Conservation (phyloP, 2,797 vertebrate genomes). For the Sebastes dallii region DNA sequence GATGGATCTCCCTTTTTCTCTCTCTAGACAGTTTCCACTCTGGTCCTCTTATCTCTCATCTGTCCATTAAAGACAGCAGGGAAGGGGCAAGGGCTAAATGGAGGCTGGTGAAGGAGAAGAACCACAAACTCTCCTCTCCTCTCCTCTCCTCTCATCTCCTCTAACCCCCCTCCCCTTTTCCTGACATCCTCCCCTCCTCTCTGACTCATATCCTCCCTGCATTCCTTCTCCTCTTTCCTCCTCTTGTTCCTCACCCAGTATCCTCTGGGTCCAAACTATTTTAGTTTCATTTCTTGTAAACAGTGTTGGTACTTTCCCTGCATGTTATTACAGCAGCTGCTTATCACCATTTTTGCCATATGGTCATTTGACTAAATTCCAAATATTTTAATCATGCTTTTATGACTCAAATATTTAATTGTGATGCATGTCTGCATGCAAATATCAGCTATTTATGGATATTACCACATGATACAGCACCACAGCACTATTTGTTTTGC, state of each 20-base stretch:
- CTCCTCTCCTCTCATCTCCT: neutral
- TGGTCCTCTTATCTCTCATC: conserved; percentile 42
- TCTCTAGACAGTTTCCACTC: conserved; percentile 26
- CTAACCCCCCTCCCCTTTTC: conserved; percentile 10
- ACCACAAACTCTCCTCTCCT: conserved; percentile 10
- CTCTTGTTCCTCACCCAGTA: conserved; percentile 33
- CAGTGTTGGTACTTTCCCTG: neutral
- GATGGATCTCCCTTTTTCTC: conserved; percentile 33
- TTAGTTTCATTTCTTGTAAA: conserved; percentile 16
- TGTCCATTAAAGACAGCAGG: conserved; percentile 18
- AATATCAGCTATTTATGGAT: neutral
- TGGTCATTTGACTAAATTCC: neutral
- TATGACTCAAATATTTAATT: neutral
- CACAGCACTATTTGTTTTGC: neutral
- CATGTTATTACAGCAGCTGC: neutral
- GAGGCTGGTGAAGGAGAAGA: conserved; percentile 15
- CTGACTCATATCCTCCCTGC: conserved; percentile 63
- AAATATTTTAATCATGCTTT: neutral
- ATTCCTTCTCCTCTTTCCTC: conserved; percentile 46
- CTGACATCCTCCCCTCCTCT: conserved; percentile 36
- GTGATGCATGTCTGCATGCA: neutral
- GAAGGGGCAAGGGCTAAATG: neutral
- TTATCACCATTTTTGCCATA: neutral
- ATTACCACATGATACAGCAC: neutral
- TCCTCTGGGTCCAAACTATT: conserved; percentile 9